Conservation (phyloP, 2,113 vertebrate species). For the Onychorhynchus coronatus region DNA sequence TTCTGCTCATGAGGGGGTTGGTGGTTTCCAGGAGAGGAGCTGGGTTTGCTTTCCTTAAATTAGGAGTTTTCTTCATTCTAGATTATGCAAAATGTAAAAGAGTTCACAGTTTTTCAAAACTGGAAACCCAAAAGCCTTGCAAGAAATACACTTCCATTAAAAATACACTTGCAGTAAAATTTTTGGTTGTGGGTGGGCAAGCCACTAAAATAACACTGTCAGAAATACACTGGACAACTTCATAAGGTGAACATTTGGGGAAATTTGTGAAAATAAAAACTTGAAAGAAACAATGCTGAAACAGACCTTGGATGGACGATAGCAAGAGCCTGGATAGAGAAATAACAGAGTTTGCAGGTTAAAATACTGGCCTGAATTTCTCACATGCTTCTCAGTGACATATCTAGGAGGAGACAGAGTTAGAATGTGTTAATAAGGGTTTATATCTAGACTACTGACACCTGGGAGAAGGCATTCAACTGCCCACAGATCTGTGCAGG, state of each 20-base stretch:
- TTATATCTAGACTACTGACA: neutral
- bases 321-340: neutral
- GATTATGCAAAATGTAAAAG: neutral
- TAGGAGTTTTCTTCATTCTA: neutral
- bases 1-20: fast-evolving
- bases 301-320: neutral
- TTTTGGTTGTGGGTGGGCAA: neutral
- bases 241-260: neutral
- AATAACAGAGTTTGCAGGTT: neutral
- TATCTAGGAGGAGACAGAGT: neutral
- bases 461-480: neutral
- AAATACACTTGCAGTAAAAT: neutral
- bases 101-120: neutral
- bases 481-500: neutral
- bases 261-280: neutral
- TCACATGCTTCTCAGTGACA: neutral
- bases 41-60: neutral
- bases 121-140: neutral
- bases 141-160: neutral
- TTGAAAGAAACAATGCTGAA: neutral
- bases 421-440: neutral
- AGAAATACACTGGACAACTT: neutral
- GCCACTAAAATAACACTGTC: neutral
- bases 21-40: neutral
- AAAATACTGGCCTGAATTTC: neutral